Base-by-base conservation (phyloP, 2,888 invertebrate species). In the Tetropium fuscum region DNA sequence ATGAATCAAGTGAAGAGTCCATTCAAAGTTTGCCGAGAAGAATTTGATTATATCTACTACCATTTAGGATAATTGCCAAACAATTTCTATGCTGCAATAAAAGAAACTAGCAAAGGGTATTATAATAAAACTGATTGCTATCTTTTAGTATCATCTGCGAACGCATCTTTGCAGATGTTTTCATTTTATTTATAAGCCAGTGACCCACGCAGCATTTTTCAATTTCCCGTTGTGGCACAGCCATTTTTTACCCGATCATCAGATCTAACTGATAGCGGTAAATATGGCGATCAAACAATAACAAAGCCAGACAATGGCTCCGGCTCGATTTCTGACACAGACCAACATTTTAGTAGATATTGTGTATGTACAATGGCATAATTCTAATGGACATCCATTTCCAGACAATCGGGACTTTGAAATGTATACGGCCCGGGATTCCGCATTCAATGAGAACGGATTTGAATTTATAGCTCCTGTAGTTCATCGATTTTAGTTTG, bases 391-490 rank as follows among this genome's bases (percentile, higher is more conserved):
- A 27, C 44, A 16, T 44, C 40, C 36, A 19, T 38, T 64, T 57
- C 60, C 34, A 69, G 64, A 69, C 69, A 69, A 71, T 69, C 66
- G 69, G 66, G 54, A 13, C 63, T 53, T 51, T 64, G 68, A 68
- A 66, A 69, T 64, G 64, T 69, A 70, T 69, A 68, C 64, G 63
- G 62, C 38, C 54, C 16, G 27, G 64, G 68, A 68, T 72, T 70
- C 66, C 67, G 69, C 69, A 71, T 73, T 74, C 71, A 74, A 68
- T 71, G 72, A 71, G 68, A 64, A 66, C 59, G 63, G 54, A 65
- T 70, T 66, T 69, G 67, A 71, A 74, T 74, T 74, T 73, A 74
- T 72, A 64, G 70, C 57, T 63, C 61, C 67, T 67, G 66, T 65
- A 71, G 72, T 72, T 69, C 71, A 72, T 73, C 68, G 72, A 72